Base-by-base conservation (phyloP, 1,140 invertebrate genomes). In the Stegodyphus dumicola region DNA sequence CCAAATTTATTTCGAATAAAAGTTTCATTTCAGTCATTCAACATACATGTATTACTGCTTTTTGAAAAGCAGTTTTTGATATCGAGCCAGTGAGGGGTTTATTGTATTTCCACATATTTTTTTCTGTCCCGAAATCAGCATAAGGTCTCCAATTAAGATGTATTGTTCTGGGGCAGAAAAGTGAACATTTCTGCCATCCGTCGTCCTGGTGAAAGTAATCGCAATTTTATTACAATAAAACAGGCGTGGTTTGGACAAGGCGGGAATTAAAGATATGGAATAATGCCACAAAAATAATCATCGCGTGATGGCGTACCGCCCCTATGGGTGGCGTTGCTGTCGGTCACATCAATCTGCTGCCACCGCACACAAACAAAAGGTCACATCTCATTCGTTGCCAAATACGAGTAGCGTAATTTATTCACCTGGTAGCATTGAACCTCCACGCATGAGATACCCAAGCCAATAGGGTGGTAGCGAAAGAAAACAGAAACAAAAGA, bases 301-400 rank as follows among this genome's bases (percentile, higher is more conserved):
- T 77, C 52, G 81, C 81, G 81, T 85, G 81, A 76, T 77, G 60
- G 60, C 51, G 73, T 54, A 64, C 81, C 81, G 56, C 81, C 81
- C 81, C 79, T 13, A 49, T 81, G 79, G 79, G 79, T 81, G 79
- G 79, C 70, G 79, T 70, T 49, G 33, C 66, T 80, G 77, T 80
- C 77, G 65, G 51, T 33, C 18, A 17, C 79, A 83, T 83, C 79
- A 73, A 74, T 74, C 60, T 85, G 60, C 64, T 85, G 73, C 81
- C 81, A 85, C 71, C 74, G 81, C 73, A 77, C 81, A 85, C 70
- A 85, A 76, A 85, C 81, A 85, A 85, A 85, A 85, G 81, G 74
- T 85, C 81, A 69, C 81, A 69, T 77, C 73, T 85, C 74, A 84
- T 85, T 85, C 81, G 81, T 85, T 85, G 64, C 81, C 81, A 85